Conservation (phyloP, 2,888 invertebrate genomes). For the Strigamia transsilvanica region DNA sequence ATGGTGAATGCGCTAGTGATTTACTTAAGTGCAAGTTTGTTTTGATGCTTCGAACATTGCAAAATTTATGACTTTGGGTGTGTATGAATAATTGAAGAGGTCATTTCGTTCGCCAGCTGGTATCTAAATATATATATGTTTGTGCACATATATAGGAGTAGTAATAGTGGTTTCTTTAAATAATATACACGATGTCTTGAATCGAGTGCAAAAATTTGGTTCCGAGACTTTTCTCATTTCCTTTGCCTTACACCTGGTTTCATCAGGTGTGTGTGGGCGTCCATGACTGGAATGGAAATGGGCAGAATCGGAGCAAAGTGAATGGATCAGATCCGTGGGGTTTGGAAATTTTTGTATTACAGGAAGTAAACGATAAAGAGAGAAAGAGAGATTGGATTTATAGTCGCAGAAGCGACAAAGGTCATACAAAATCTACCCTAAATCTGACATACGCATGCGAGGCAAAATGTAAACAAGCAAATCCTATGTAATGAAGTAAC, state of each 20-base stretch:
- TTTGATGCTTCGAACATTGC: conserved; percentile 11
- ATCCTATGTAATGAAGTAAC: conserved; percentile 9
- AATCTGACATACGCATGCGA: not conserved
- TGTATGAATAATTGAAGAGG: not conserved
- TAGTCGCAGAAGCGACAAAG: not conserved
- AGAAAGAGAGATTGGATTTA: not conserved
- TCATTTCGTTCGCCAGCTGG: conserved; percentile 1
- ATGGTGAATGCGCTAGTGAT: not conserved
- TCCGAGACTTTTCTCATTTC: conserved; percentile 18
- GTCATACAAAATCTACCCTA: not conserved
- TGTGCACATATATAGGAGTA: not conserved
- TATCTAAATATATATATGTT: too few species aligned
- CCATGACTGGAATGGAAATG: conserved; percentile 26
- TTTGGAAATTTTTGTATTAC: not conserved
- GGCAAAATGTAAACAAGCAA: conserved; percentile 2
- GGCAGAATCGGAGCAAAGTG: conserved; percentile 24
- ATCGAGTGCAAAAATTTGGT: conserved; percentile 9
- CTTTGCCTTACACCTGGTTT: conserved; percentile 15
- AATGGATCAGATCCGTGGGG: not conserved
- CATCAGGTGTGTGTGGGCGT: not conserved
- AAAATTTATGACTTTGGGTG: not conserved
- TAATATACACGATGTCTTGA: not conserved
- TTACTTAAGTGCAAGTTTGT: conserved; percentile 26
- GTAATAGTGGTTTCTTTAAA: conserved; percentile 16
- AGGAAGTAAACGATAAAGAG: not conserved